These are phyloP conservation scores for Gerris lacustris DNA, from an alignment of 2,888 invertebrate genomes.

Conservation along the genomic window DNA sequence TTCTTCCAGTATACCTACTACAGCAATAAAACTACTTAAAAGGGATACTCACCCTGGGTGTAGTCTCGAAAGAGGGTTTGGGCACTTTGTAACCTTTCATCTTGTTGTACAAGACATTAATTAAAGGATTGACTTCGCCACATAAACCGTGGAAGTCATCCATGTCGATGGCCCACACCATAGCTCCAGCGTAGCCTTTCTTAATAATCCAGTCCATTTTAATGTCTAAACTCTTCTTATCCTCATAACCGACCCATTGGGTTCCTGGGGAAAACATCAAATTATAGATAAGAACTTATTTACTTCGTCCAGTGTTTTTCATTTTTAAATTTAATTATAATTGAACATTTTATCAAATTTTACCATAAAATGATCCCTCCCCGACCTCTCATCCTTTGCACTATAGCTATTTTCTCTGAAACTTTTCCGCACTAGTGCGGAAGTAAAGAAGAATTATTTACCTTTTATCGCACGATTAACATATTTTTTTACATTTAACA, in stretches of 20 bases:
- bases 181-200: conserved; percentile 73
- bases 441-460: too few species aligned
- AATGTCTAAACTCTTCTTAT: conserved; percentile 64
- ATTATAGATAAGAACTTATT: neutral
- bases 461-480: too few species aligned
- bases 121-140: conserved; percentile 61
- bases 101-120: conserved; percentile 56
- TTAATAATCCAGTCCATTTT: conserved; percentile 81
- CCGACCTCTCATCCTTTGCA: neutral
- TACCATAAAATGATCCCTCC: neutral
- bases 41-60: conserved; percentile 30
- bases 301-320: neutral
- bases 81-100: conserved; percentile 48
- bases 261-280: conserved; percentile 39
- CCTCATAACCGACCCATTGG: conserved; percentile 86
- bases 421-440: too few species aligned
- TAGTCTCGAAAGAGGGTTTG: conserved; percentile 33
- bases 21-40: too few species aligned
- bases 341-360: neutral
- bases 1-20: too few species aligned
- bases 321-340: neutral
- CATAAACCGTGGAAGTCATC: conserved; percentile 78
- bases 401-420: too few species aligned
- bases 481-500: too few species aligned
- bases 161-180: conserved; percentile 89